Conservation (phyloP, 2,888 invertebrate species). For the Quadriops clusia region DNA sequence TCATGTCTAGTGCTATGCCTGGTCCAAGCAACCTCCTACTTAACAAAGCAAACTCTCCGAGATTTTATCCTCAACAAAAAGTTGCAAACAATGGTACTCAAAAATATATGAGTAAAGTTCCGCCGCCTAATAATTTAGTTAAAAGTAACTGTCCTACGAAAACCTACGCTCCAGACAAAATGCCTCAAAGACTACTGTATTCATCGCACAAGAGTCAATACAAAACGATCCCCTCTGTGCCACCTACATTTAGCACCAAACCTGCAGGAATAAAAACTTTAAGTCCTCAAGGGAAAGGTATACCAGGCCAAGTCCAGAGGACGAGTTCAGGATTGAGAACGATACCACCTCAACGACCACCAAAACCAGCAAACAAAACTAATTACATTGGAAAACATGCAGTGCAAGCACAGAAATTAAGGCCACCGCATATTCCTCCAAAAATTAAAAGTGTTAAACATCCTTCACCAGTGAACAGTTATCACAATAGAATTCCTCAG, state of each 20-base stretch:
- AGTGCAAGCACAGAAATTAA: constrained; percentile 33
- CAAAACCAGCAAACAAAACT: constrained; percentile 30
- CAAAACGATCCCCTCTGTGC: constrained; percentile 28
- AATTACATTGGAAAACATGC: constrained; percentile 38
- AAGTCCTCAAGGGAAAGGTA: constrained; percentile 27
- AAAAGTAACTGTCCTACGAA: constrained; percentile 10
- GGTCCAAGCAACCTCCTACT: constrained; percentile 25
- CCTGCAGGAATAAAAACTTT: constrained; percentile 30
- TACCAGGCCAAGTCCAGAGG: constrained; percentile 26
- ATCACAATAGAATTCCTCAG: constrained; percentile 17
- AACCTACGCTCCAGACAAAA: constrained; percentile 12
- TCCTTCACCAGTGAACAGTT: constrained; percentile 8
- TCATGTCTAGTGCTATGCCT: constrained; percentile 20
- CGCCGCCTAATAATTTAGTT: constrained; percentile 10
- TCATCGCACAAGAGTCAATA: constrained; percentile 31
- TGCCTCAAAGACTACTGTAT: constrained; percentile 23
- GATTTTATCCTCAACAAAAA: constrained; percentile 28
- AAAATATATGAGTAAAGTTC: constrained; percentile 28
- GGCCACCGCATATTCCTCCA: constrained; percentile 16
- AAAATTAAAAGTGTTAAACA: constrained; percentile 12
- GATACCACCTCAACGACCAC: constrained; percentile 32
- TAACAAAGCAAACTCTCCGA: constrained; percentile 26
- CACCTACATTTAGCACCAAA: constrained; percentile 23
- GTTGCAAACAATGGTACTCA: constrained; percentile 28
- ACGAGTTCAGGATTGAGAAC: constrained; percentile 32